These are phyloP conservation scores for Osmerus mordax DNA, from an alignment of 2,113 vertebrate species.

Conservation along the genomic window DNA sequence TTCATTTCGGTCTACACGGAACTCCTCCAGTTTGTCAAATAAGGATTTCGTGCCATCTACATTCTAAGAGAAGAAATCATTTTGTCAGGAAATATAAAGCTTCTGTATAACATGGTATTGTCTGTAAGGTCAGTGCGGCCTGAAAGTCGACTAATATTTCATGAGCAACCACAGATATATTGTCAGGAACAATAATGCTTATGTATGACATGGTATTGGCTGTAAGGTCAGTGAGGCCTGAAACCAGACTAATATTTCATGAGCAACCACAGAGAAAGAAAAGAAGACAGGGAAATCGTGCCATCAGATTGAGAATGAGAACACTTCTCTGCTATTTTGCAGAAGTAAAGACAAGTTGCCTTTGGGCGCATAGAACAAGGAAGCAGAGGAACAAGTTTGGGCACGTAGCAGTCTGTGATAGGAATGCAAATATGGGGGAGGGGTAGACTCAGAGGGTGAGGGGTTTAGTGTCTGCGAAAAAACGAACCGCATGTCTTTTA, in stretches of 20 bases:
- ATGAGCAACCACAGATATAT: too few species aligned
- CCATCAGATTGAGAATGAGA: too few species aligned
- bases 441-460: not conserved
- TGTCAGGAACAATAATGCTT: too few species aligned
- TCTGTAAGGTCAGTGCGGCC: too few species aligned
- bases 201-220: too few species aligned
- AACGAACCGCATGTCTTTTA: too few species aligned
- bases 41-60: slow-evolving; percentile 48
- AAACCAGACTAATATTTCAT: too few species aligned
- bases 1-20: slow-evolving; percentile 32
- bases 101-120: too few species aligned
- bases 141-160: too few species aligned
- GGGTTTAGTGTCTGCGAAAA: not conserved
- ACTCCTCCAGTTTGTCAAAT: slow-evolving; percentile 64
- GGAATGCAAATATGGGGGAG: not conserved
- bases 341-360: slow-evolving; percentile 36
- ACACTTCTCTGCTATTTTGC: slow-evolving; percentile 30
- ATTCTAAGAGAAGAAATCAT: slow-evolving; percentile 34
- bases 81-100: too few species aligned
- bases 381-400: slow-evolving; percentile 46
- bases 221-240: too few species aligned
- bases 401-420: slow-evolving; percentile 36
- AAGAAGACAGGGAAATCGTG: not conserved
- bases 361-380: slow-evolving; percentile 18
- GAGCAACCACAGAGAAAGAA: not conserved